phyloP scores from a whole-genome alignment of 1,140 invertebrate genomes.

The Heterodera schachtii region DNA sequence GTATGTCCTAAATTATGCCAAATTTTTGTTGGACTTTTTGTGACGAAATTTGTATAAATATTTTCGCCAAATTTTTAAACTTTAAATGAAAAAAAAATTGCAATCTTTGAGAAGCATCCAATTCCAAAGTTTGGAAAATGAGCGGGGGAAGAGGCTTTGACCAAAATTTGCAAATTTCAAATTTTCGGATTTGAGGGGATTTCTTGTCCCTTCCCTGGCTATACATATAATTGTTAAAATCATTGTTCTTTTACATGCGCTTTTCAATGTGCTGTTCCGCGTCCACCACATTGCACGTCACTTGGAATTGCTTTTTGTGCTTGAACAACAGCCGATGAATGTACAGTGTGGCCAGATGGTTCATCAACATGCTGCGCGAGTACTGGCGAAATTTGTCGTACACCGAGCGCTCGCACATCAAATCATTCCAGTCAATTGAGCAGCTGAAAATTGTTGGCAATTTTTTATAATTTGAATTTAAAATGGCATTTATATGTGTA shows the following conservation, averaged over 20 bases:
- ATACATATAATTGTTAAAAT: too few species aligned
- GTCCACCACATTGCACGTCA: slow-evolving; percentile 51
- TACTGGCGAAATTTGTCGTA: slow-evolving; percentile 54
- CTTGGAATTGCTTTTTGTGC: slow-evolving; percentile 46
- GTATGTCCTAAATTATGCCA: neutral
- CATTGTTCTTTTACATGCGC: neutral
- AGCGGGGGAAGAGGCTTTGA: too few species aligned
- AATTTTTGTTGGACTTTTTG: too few species aligned
- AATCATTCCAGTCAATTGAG: slow-evolving; percentile 46
- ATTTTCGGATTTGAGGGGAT: too few species aligned
- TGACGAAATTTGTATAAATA: too few species aligned
- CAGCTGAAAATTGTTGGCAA: slow-evolving; percentile 20
- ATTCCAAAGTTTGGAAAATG: too few species aligned
- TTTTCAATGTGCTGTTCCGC: slow-evolving; percentile 45
- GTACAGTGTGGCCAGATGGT: slow-evolving; percentile 50
- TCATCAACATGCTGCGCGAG: slow-evolving; percentile 51
- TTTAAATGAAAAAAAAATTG: too few species aligned
- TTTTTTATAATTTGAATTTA: neutral
- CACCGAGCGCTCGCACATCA: slow-evolving; percentile 34
- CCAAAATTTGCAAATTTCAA: too few species aligned
- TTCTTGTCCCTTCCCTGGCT: too few species aligned
- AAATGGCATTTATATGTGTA: neutral
- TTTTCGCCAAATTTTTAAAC: neutral
- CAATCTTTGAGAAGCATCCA: too few species aligned
- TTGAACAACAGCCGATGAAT: slow-evolving; percentile 49